Evolutionary conservation across 2,797 vertebrate species (phyloP).

Genomic region (Hipposideros larvatus): DNA sequence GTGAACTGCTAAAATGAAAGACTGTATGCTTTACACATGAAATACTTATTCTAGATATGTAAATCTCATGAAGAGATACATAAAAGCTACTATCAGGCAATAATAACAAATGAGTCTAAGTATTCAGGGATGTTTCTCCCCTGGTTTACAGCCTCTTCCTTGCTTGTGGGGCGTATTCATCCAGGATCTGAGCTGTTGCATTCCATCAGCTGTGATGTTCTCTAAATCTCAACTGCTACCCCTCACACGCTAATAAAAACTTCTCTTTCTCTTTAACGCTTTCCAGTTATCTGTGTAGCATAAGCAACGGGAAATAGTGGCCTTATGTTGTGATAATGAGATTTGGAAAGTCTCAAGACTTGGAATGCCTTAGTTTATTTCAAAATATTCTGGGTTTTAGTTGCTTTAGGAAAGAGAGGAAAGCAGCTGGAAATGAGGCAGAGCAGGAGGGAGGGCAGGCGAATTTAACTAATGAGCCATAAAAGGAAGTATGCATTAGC

Average conservation of each 20-base stretch:
- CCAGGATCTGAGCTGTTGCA: neutral
- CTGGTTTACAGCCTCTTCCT: neutral
- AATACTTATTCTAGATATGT: neutral
- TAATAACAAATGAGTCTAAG: neutral
- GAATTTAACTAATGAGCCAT: conserved; percentile 77
- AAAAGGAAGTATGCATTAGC: conserved; percentile 52
- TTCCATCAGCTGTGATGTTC: conserved; percentile 49
- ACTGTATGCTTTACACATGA: neutral
- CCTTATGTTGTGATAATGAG: conserved; percentile 31
- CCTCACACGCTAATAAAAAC: conserved; percentile 9
- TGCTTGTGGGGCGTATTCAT: neutral
- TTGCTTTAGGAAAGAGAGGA: conserved; percentile 53
- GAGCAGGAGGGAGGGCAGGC: neutral
- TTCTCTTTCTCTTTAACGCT: neutral
- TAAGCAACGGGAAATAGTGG: conserved; percentile 33
- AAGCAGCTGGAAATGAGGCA: conserved; percentile 37
- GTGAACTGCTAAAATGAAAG: neutral
- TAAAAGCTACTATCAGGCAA: neutral
- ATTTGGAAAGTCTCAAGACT: neutral
- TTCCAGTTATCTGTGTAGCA: conserved; percentile 24
- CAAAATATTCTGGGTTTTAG: conserved; percentile 63
- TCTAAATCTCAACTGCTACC: conserved; percentile 3
- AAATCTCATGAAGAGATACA: neutral
- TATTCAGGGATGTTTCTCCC: neutral
- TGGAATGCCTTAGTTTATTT: conserved; percentile 54